Base-by-base conservation (phyloP, 2,113 vertebrate species). In the Thinocorus orbignyianus region DNA sequence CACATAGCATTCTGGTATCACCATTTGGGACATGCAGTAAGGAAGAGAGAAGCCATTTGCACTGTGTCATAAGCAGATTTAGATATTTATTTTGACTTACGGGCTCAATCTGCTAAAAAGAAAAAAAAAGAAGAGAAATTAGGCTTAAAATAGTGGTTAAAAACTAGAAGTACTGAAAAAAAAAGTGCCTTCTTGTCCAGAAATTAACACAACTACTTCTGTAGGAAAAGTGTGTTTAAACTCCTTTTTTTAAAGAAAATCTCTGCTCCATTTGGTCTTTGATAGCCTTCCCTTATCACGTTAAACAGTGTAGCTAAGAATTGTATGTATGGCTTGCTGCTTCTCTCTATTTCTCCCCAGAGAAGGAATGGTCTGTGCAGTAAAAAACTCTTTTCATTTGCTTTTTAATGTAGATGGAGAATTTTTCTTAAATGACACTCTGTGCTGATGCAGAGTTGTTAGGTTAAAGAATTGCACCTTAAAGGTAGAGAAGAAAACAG, bases 1-100 rank as follows among this genome's bases (percentile, higher is more conserved):
- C 66, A 65, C 44, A 61, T 81, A 81, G 52, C 83, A 17, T 60
- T 97, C 85, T 95, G 65, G 66, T 94, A 73, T 81, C 92, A 83
- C 89, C 81, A 90, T 94, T 82, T 92, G 61, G 72, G 68, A 17
- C 69, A 70, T 76, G 42, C 60, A 81, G 35, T 52, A 22, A 49
- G 78, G 86, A 81, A 85, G 62, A 72, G 58, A 51, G 54, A 81
- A 87, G 49, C 52, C 68, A 72, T 92, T 95, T 97, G 82, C 57
- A 68, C 41, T 87, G 22, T 62, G 30, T 89, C 72, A 64, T 85
- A 61, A 72, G 22, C 61, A 65, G 20, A 76, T 84, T 91, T 92
- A 57, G 46, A 23, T 87, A 87, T 66, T 92, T 82, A 64, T 68
- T 91, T 82, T 94, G 44, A 91, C 28, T 93, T 68, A 33, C 10